Base-by-base conservation (phyloP, 1,140 invertebrate species). In the Paraescarpia echinospica region DNA sequence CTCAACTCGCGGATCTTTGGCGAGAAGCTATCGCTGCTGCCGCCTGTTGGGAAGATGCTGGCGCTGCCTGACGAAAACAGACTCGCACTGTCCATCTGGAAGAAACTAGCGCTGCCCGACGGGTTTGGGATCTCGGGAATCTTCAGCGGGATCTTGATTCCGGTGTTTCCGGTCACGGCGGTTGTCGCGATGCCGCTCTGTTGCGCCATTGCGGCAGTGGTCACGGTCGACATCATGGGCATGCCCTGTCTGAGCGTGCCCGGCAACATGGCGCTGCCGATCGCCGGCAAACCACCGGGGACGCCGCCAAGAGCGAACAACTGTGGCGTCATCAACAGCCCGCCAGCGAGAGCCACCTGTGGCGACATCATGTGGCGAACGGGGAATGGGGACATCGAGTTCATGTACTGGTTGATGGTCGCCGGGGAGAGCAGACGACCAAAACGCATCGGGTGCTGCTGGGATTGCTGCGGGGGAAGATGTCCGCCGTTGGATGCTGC, bases 401-500 rank as follows among this genome's bases (percentile, higher is more conserved):
- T 90, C 34, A 90, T 34, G 90, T 90, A 90, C 90, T 34, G 90
- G 90, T 34, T 34, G 41, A 34, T 41, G 91, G 35, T 89, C n/a
- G 33, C 34, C 92, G 90, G 31, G 92, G 33, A 34, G 35, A 33
- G 77, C 27, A 59, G 92, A 12, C 33, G 89, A 22, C 89, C 34
- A 18, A 59, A 90, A 5, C 33, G 41, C 88, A 41, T 35, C 27
- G 34, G 31, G 31, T 34, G 34, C 31, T 35, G 22, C 34, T 77
- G 41, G 0, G 51, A 59, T 51, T 59, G 92, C 33, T 34, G 59
- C 59, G 59, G 59, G 14, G 59, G 59, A 27, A 12, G 33, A 5
- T 89, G 92, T n/a, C 35, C 91, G 14, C 89, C 48, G 91, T 51
- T 51, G 12, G 89, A 90, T 0, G 92, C 92, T 4, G 92, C 92